Conservation (phyloP, 2,797 vertebrate species). For the Alectoris magna region DNA sequence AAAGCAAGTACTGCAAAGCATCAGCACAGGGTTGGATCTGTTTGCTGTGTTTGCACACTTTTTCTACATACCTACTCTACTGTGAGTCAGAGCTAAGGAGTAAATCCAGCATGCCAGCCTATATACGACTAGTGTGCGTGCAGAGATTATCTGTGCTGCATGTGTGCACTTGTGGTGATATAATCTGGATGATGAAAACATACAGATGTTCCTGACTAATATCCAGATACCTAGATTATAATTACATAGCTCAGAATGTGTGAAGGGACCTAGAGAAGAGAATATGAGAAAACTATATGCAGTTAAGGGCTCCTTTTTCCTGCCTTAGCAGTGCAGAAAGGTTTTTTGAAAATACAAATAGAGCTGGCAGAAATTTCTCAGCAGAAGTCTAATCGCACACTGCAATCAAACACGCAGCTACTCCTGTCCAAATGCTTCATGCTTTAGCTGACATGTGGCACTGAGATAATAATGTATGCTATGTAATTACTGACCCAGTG, state of each 20-base stretch:
- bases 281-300: not conserved
- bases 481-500: conserved; percentile 12
- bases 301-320: not conserved
- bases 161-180: not conserved
- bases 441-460: not conserved
- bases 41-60: not conserved
- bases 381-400: not conserved
- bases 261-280: not conserved
- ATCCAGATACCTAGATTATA: not conserved
- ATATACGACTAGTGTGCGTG: not conserved
- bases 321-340: not conserved
- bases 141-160: not conserved
- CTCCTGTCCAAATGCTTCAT: not conserved
- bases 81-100: not conserved
- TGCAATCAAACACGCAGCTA: not conserved
- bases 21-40: not conserved
- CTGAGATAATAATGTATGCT: not conserved
- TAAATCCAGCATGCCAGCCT: not conserved
- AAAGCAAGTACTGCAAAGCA: not conserved
- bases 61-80: not conserved
- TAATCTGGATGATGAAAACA: not conserved
- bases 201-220: not conserved
- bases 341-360: not conserved
- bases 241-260: not conserved
- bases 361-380: not conserved